Evolutionary conservation across 2,888 invertebrate species (phyloP), one percentile per base, ranked within the genome.

Genomic region (Tachystola acroxantha): DNA sequence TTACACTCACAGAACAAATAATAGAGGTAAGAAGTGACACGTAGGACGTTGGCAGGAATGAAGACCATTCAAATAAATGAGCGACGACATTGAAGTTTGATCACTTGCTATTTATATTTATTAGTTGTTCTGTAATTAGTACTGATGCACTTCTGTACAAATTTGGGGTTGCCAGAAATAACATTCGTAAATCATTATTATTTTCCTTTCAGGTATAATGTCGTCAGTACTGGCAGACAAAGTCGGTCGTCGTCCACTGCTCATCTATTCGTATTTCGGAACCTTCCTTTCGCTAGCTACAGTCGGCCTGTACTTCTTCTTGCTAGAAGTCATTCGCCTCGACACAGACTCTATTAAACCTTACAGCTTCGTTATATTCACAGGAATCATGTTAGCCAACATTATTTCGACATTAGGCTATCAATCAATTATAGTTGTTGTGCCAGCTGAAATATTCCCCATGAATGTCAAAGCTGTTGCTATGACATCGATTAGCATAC

Each of bases 371-470:
- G 39, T 89, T 0, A 66, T 73, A 0, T 79, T 88, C 11, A 61
- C 79, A 1, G 86, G 87, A 0, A 68, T 89, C n/a, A 57, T 74
- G 3, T 7, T 63, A 1, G 60, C 64, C 0, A 63, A 54, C 7
- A 53, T 76, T 0, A 47, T 70, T 0, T 59, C 73, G 0, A 63
- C 64, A 6, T 10, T 80, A 19, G 90, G 90, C 0, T 74, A 82
- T 27, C 82, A 81, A 35, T 85, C 88, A 0, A 50, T 89, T 9
- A 63, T 78, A 1, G 79, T 76, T 34, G 66, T 84, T 39, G 73
- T 89, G 36, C 70, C 88, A 13, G 88, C 87, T 0, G 90, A 90
- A 57, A 61, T 89, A 7, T 90, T 89, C 41, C 87, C 90, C 0
- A 68, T 89, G 2, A 89, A 89, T 45, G 82, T 89, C 0, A 89